phyloP scores from a whole-genome alignment of 2,113 vertebrate species.

The Crotophaga sulcirostris region DNA sequence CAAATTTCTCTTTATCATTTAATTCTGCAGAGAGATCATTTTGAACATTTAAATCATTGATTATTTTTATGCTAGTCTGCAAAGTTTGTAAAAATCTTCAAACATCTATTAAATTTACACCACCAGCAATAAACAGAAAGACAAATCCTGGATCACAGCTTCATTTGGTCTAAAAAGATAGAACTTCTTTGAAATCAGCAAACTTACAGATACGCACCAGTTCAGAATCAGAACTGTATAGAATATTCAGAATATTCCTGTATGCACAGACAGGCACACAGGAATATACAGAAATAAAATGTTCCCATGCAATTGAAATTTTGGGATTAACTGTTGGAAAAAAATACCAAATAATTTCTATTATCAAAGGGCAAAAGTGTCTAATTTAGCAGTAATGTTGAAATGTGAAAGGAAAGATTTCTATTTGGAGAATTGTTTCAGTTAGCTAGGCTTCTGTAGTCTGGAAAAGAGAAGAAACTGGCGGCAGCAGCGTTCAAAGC shows the following conservation, averaged over 20 bases:
- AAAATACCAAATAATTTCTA: not conserved
- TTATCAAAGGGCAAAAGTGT: not conserved
- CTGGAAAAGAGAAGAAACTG: not conserved
- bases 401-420: not conserved
- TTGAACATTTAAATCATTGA: not conserved
- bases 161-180: not conserved
- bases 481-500: not conserved
- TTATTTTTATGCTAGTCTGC: not conserved
- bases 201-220: not conserved
- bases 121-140: not conserved
- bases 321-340: not conserved
- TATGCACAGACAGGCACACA: not conserved
- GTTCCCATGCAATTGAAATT: not conserved
- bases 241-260: too few relatives aligned
- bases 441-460: not conserved
- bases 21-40: not conserved
- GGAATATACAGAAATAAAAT: not conserved
- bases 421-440: not conserved
- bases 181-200: not conserved
- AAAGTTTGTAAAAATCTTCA: not conserved
- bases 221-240: not conserved
- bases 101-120: not conserved
- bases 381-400: not conserved
- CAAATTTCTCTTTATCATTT: not conserved
- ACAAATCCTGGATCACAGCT: not conserved